Evolutionary conservation across 2,113 vertebrate species (phyloP), one percentile per base, ranked within the genome.

Genomic region (Cryptotis parvus): DNA sequence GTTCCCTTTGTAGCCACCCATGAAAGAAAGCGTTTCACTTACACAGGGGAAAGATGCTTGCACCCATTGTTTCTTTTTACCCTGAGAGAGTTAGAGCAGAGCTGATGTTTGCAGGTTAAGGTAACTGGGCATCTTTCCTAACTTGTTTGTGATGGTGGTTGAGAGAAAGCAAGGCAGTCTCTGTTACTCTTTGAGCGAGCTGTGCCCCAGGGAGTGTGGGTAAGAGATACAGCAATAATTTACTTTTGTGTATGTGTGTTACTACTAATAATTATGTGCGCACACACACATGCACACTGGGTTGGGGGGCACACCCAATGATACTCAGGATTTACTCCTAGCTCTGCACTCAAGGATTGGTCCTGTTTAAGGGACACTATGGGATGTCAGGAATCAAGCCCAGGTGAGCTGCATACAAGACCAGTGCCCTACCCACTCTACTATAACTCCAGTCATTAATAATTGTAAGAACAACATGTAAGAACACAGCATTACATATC

Each of bases 11-110:
- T 4, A 41, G 55, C 41, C 24, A 31, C 22, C 49, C 41, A 16
- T 29, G 80, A 63, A 75, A 37, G 78, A 75, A 65, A 45, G 26
- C 20, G n/a, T 84, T 84, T 86, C n/a, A 52, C 1, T 83, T 43
- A 80, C 31, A n/a, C 72, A 63, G 74, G 39, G 37, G 61, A 37
- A 70, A 69, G 75, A 86, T 55, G 52, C 45, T 43, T 31, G 35
- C 68, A 75, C 55, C 70, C 7, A 27, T 70, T 49, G 37, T 85
- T 83, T 66, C 33, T 81, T 85, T 70, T 65, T 84, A 86, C n/a
- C 79, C 70, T 76, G 49, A 83, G 85, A 81, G 75, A 55, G 76
- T 79, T 61, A 65, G 61, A 66, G 61, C 33, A 52, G 76, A 86
- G 68, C 43, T 83, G 69, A 18, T 88, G 52, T 90, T 80, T 90